Evolutionary conservation across 2,113 vertebrate genomes (phyloP), one percentile per base, ranked within the genome.

Genomic region (Bufo gargarizans): DNA sequence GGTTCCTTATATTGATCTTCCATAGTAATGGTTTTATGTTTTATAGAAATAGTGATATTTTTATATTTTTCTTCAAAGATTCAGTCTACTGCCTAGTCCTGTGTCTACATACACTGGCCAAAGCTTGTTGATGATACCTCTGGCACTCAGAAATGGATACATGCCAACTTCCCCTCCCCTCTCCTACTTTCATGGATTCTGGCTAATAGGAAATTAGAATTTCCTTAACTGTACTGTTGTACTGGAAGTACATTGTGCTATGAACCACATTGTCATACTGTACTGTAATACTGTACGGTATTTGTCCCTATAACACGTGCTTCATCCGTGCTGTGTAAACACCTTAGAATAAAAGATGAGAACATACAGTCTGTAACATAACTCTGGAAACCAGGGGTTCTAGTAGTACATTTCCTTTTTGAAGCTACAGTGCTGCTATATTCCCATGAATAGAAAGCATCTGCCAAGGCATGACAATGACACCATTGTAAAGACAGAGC

Each of bases 391-490:
- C 17, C 12, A 2, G 2, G 22, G 50, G n/a, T 20, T 50, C 47
- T 17, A 53, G 14, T 33, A 59, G 78, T 80, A 80, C 53, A 80
- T 80, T 80, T 80, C 55, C 53, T 80, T 11, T 80, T 50, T 50
- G 45, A 50, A 77, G 47, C 12, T 33, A 80, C 22, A 80, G 33
- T 59, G 20, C 22, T 59, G 50, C 7, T 80, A 59, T 77, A 16
- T 63, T 82, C 4, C 17, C n/a, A 19, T 20, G 22, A 47, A 19
- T 3, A 61, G 8, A 59, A 59, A 4, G 14, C 47, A 9, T 47
- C 59, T 63, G 79, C 79, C 79, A 82, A 63, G 56, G 3, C 59
- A 63, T 82, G 56, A 82, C 79, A 82, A 82, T 6, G 22, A 22
- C 33, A 82, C 58, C 43, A 63, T 82, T 82, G 79, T 82, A 63